phyloP scores from a whole-genome alignment of 1,140 invertebrate genomes.

The Atopsyche davidsoni region DNA sequence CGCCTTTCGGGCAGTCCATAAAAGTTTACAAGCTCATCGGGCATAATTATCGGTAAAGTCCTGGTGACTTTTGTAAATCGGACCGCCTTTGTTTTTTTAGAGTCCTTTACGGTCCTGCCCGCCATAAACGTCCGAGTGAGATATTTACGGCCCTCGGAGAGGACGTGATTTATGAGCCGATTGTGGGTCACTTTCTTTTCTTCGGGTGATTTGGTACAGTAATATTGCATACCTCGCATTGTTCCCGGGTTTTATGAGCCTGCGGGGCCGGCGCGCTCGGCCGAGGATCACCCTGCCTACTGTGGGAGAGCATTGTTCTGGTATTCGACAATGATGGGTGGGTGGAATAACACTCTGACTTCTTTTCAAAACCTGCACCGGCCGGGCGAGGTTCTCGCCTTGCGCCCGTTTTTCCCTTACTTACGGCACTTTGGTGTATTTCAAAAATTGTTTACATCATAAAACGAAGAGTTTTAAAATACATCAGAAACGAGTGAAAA shows the following conservation, averaged over 20 bases:
- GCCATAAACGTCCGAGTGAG: conserved; percentile 21
- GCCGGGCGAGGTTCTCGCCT: too few species aligned
- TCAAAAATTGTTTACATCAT: too few species aligned
- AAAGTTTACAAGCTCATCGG: conserved; percentile 25
- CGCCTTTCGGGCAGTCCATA: conserved; percentile 18
- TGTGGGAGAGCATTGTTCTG: conserved; percentile 8
- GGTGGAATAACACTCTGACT: too few species aligned
- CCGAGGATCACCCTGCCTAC: not conserved
- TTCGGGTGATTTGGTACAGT: conserved; percentile 15
- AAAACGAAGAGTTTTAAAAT: too few species aligned
- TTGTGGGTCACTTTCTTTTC: conserved; percentile 27
- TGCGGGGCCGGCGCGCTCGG: conserved; percentile 8
- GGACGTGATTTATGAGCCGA: conserved; percentile 23
- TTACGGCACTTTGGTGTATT: too few species aligned
- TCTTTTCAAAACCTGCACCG: too few species aligned
- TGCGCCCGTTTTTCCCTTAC: not conserved
- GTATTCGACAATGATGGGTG: not conserved
- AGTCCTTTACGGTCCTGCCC: conserved; percentile 14
- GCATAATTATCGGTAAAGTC: conserved; percentile 18
- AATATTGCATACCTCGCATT: conserved; percentile 27
- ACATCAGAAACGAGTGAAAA: too few species aligned
- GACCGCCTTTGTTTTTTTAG: conserved; percentile 10
- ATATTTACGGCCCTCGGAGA: conserved; percentile 17
- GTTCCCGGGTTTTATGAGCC: conserved; percentile 16
- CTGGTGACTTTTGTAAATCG: conserved; percentile 21